phyloP scores from a whole-genome alignment of 2,797 vertebrate genomes.

The Pantherophis vulpinus region DNA sequence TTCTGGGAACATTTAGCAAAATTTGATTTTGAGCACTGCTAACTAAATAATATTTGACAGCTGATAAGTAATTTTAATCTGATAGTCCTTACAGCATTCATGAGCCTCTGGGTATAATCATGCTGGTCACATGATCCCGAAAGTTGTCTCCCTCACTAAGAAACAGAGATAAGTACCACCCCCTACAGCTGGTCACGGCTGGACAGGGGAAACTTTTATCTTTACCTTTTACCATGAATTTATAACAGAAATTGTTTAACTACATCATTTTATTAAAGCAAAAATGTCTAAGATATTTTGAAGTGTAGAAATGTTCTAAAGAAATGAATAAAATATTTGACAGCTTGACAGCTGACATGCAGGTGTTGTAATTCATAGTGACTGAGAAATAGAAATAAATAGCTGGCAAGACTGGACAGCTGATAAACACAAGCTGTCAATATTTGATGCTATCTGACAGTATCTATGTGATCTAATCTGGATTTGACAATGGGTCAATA shows the following conservation, averaged over 20 bases:
- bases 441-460: background rate
- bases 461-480: background rate
- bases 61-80: background rate
- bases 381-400: background rate
- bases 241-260: background rate
- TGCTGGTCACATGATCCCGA: background rate
- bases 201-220: background rate
- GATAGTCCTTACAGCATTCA: background rate
- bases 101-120: background rate
- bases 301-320: background rate
- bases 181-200: background rate
- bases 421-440: background rate
- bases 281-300: background rate
- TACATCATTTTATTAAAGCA: background rate
- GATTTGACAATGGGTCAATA: background rate
- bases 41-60: background rate
- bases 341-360: background rate
- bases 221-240: background rate
- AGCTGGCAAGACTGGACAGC: background rate
- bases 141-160: background rate
- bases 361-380: background rate
- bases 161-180: background rate
- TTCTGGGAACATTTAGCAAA: background rate
- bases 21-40: background rate
- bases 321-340: background rate